Evolutionary conservation across 2,888 invertebrate species (phyloP).

Genomic region (Stenolophus ochropezus): DNA sequence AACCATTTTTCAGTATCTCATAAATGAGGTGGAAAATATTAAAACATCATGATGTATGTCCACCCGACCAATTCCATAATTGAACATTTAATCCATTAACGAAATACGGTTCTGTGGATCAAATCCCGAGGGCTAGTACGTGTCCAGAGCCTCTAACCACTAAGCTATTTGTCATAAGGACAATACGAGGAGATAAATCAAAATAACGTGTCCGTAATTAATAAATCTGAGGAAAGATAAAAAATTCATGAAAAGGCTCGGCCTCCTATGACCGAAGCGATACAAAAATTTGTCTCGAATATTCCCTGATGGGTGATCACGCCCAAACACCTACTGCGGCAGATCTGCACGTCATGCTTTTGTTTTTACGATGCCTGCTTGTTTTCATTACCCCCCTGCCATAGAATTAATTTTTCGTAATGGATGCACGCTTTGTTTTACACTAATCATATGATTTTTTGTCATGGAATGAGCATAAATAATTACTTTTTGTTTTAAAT

Average conservation of each 20-base stretch:
- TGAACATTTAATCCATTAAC: slow-evolving; percentile 52
- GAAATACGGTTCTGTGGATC: slow-evolving; percentile 15
- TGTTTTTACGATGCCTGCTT: slow-evolving; percentile 25
- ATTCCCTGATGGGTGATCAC: slow-evolving; percentile 56
- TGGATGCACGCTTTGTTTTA: slow-evolving; percentile 12
- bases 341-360: slow-evolving; percentile 50
- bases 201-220: slow-evolving; percentile 58
- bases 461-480: background rate
- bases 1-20: background rate
- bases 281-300: slow-evolving; percentile 59
- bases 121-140: slow-evolving; percentile 13
- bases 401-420: slow-evolving; percentile 27
- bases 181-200: slow-evolving; percentile 54
- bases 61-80: slow-evolving; percentile 34
- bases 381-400: slow-evolving; percentile 28
- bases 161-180: slow-evolving; percentile 50
- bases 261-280: slow-evolving; percentile 38
- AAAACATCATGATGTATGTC: slow-evolving; percentile 19
- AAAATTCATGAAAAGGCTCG: slow-evolving; percentile 55
- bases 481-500: background rate
- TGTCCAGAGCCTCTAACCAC: slow-evolving; percentile 7
- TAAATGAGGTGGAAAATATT: slow-evolving; percentile 9
- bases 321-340: slow-evolving; percentile 33
- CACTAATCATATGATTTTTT: slow-evolving; percentile 10
- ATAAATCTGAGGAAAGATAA: slow-evolving; percentile 55